Percentiles rank a stretch among this genome's conserved stretches.
phyloP scores from a whole-genome alignment of 2,888 invertebrate species.

The Euphydryas editha region DNA sequence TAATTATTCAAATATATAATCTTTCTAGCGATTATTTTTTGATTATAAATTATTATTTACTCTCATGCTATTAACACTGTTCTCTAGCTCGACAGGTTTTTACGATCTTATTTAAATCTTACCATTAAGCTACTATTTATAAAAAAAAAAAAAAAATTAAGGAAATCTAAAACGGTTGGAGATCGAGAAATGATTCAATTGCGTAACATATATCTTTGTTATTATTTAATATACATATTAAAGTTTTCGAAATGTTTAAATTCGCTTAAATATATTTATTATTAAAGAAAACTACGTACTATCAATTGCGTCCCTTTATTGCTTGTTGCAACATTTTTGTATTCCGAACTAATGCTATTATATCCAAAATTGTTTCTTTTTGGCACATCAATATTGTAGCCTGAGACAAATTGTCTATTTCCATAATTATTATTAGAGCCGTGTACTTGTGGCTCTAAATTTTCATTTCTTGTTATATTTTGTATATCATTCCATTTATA shows the following conservation, averaged over 20 bases:
- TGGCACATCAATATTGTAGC: constrained; percentile 23
- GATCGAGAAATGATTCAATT: too few relatives aligned
- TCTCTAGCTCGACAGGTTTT: too few relatives aligned
- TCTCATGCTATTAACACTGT: too few relatives aligned
- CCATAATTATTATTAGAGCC: background rate
- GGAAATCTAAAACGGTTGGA: background rate
- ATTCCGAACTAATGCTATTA: background rate
- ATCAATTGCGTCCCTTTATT: background rate
- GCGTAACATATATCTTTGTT: background rate
- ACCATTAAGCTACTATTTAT: background rate
- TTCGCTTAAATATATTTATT: background rate
- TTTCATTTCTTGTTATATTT: constrained; percentile 7
- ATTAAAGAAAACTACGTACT: background rate
- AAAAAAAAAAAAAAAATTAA: background rate
- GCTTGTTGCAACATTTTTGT: background rate
- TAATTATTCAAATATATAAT: too few relatives aligned
- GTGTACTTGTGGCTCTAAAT: constrained; percentile 21
- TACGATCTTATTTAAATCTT: too few relatives aligned
- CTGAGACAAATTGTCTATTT: constrained; percentile 11
- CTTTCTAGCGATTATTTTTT: too few relatives aligned
- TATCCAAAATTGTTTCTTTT: background rate
- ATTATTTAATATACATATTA: too few relatives aligned
- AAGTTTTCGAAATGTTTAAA: background rate
- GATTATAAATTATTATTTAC: too few relatives aligned
- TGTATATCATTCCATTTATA: background rate